phyloP scores from a whole-genome alignment of 1,140 invertebrate species.

The Bombus turneri region DNA sequence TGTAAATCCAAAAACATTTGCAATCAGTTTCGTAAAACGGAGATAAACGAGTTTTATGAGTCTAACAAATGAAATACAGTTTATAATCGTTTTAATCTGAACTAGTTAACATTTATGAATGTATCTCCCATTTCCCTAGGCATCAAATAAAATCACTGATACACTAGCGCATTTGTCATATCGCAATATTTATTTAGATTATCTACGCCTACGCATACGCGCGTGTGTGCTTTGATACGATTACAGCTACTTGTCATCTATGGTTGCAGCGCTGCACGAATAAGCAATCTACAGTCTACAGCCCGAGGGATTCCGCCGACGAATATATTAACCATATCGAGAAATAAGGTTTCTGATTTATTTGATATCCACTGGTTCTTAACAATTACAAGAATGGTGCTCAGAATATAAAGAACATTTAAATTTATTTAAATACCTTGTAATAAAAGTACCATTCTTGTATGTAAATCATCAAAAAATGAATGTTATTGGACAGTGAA shows the following conservation, averaged over 20 bases:
- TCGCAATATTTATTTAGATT: constrained; percentile 45
- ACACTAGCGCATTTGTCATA: neutral
- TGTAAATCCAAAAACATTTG: neutral
- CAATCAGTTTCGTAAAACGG: neutral
- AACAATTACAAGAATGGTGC: neutral
- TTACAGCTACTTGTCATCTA: constrained; percentile 40
- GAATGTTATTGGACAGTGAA: neutral
- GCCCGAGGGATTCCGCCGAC: constrained; percentile 59
- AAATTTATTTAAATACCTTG: neutral
- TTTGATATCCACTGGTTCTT: constrained; percentile 66
- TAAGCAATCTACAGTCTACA: constrained; percentile 70
- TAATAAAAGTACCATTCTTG: too few species aligned
- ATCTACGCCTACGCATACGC: constrained; percentile 4
- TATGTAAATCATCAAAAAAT: neutral
- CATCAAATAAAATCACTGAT: constrained; percentile 29
- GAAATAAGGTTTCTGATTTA: constrained; percentile 73
- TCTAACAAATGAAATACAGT: neutral
- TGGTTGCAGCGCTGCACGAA: neutral
- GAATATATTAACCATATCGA: constrained; percentile 75
- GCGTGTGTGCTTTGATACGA: constrained; percentile 6
- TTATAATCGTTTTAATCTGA: neutral
- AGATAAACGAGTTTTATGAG: neutral
- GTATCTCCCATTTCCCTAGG: neutral
- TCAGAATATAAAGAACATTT: neutral
- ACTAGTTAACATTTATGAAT: neutral